Conservation (phyloP, 2,888 invertebrate species). For the Drosophila sordidula region DNA sequence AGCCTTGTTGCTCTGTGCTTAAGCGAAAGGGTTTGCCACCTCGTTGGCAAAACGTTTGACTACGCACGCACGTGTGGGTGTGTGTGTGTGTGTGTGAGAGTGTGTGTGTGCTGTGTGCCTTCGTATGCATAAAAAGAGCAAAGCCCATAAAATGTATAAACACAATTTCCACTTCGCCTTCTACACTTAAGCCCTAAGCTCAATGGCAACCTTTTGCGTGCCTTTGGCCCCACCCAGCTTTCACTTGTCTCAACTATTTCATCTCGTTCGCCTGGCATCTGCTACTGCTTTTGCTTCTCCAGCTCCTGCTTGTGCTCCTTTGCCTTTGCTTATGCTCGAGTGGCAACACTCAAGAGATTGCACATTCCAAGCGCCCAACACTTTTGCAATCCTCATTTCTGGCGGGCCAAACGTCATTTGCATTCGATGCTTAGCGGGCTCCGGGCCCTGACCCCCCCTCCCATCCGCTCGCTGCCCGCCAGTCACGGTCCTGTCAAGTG, state of each 20-base stretch:
- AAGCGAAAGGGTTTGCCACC: slow-evolving; percentile 19
- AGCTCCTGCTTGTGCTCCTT: slow-evolving; percentile 3
- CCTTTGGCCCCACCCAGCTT: not conserved
- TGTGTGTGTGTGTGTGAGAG: too few species aligned
- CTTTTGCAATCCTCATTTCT: slow-evolving; percentile 39
- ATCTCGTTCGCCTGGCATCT: not conserved
- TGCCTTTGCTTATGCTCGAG: slow-evolving; percentile 13
- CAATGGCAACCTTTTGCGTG: slow-evolving; percentile 13
- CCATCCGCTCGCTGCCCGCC: too few species aligned
- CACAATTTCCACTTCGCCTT: slow-evolving; percentile 56
- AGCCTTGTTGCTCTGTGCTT: slow-evolving; percentile 10
- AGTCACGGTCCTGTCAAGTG: slow-evolving; percentile 13
- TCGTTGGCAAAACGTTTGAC: slow-evolving; percentile 19
- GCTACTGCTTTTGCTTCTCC: not conserved
- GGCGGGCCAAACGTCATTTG: slow-evolving; percentile 49
- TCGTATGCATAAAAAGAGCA: slow-evolving; percentile 7
- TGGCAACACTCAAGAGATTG: slow-evolving; percentile 50
- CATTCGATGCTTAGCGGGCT: slow-evolving; percentile 32
- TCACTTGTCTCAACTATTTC: slow-evolving; percentile 5
- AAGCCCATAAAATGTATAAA: slow-evolving; percentile 55
- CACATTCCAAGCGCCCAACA: slow-evolving; percentile 37
- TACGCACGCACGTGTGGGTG: not conserved
- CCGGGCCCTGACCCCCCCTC: not conserved
- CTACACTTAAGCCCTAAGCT: slow-evolving; percentile 23
- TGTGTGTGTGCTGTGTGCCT: not conserved